phyloP scores from a whole-genome alignment of 2,113 vertebrate genomes.

The Calonectris borealis region DNA sequence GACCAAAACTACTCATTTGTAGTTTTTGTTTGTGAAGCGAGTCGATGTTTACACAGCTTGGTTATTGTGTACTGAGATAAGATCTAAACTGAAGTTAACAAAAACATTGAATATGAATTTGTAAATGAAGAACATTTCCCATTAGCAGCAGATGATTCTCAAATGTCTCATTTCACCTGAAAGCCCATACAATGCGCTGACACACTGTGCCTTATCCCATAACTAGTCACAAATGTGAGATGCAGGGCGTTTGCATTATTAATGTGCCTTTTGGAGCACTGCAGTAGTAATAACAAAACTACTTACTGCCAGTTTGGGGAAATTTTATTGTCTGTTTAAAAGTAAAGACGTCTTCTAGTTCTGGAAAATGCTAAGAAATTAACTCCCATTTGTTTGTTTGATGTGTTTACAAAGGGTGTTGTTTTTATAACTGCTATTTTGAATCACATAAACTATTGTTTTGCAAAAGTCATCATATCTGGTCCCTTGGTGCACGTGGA shows the following conservation, averaged over 20 bases:
- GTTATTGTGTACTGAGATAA: not conserved
- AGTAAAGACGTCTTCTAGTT: not conserved
- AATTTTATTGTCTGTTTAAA: not conserved
- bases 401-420: not conserved
- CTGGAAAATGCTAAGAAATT: not conserved
- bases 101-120: not conserved
- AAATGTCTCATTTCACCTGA: not conserved
- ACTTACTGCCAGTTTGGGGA: not conserved
- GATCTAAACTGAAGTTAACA: not conserved
- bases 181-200: not conserved
- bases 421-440: not conserved
- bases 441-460: not conserved
- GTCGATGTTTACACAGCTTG: rapidly evolving
- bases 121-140: not conserved
- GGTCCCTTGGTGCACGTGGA: not conserved
- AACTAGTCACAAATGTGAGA: not conserved
- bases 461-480: not conserved
- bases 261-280: not conserved
- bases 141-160: not conserved
- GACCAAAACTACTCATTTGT: not conserved
- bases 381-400: not conserved
- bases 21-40: not conserved
- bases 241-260: not conserved
- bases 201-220: not conserved
- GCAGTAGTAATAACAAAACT: not conserved